Percentiles rank a stretch among this genome's conserved stretches.
Evolutionary conservation across 2,113 vertebrate species (phyloP).

Genomic region (Patagioenas fasciata): DNA sequence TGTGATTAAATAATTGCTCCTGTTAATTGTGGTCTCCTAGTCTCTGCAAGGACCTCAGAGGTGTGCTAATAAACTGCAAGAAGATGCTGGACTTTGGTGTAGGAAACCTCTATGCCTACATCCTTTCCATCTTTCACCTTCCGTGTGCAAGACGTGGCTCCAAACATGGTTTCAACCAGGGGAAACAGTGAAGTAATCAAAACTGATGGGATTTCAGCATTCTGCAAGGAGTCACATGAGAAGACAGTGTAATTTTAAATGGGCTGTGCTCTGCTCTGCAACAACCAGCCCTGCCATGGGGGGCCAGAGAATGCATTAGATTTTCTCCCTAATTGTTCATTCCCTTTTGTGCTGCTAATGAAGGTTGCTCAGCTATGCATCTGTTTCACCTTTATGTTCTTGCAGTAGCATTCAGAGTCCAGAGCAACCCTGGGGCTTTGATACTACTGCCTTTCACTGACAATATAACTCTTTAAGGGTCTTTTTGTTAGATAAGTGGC

Average conservation of each 20-base stretch:
- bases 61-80: not conserved
- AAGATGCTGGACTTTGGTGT: not conserved
- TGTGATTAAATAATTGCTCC: constrained; percentile 27
- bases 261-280: not conserved
- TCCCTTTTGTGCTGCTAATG: not conserved
- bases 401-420: not conserved
- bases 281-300: not conserved
- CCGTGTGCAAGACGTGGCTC: not conserved
- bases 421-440: not conserved
- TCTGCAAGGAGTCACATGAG: not conserved
- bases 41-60: not conserved
- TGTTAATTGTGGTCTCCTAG: not conserved
- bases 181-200: not conserved
- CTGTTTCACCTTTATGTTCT: not conserved
- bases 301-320: not conserved
- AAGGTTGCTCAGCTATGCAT: not conserved
- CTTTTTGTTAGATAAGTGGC: not conserved
- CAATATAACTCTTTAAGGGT: not conserved
- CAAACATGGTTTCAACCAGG: not conserved
- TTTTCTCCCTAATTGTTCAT: not conserved
- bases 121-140: not conserved
- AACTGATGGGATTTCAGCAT: not conserved
- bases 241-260: not conserved
- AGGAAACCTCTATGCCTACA: not conserved
- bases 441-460: not conserved